These are phyloP conservation scores for Ailurus styani DNA, from an alignment of 2,113 vertebrate species.

Conservation along the genomic window DNA sequence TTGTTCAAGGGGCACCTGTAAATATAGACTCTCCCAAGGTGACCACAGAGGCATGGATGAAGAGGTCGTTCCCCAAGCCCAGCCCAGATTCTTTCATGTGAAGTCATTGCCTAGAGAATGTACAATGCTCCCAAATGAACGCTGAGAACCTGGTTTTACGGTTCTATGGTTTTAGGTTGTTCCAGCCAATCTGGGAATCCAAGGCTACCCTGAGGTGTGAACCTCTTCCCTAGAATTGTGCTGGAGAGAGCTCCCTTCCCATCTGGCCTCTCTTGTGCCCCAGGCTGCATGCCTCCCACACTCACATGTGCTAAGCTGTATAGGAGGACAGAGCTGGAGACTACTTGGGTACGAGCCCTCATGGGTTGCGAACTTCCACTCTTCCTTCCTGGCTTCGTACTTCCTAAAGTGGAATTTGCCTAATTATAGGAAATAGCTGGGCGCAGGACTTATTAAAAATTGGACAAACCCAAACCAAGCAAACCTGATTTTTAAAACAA, in stretches of 20 bases:
- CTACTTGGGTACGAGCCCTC: neutral
- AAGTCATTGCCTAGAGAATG: neutral
- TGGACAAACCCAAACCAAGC: neutral
- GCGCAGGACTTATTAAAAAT: neutral
- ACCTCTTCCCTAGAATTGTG: neutral
- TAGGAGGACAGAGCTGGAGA: neutral
- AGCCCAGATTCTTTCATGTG: neutral
- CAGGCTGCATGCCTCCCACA: neutral
- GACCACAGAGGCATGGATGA: neutral
- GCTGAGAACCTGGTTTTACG: neutral
- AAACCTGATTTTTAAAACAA: constrained; percentile 11
- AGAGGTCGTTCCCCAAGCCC: neutral
- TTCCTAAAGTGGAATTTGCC: neutral
- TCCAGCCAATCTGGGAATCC: neutral
- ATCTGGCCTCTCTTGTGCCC: neutral
- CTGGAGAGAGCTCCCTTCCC: neutral
- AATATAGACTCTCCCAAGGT: neutral
- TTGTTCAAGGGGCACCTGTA: neutral
- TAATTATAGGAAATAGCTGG: neutral
- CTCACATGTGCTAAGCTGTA: neutral
- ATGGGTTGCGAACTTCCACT: neutral
- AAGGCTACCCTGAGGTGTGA: neutral
- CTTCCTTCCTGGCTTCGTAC: neutral
- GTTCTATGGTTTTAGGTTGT: neutral
- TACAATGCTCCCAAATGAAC: neutral